phyloP scores from a whole-genome alignment of 1,140 invertebrate genomes.

The Wiebesia pumilae region DNA sequence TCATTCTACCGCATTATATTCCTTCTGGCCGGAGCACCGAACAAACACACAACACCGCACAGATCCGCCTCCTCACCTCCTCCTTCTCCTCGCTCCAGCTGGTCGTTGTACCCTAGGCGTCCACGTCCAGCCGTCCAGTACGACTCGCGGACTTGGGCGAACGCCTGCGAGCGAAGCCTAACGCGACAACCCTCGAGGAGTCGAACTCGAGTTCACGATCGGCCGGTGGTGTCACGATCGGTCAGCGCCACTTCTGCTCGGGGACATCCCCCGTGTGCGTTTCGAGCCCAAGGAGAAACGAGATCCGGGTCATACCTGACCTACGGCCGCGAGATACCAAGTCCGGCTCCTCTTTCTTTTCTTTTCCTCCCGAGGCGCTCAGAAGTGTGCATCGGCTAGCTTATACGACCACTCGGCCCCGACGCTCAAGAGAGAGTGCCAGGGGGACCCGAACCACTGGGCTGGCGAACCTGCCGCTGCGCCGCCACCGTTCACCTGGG shows the following conservation, averaged over 20 bases:
- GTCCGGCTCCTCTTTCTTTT: neutral
- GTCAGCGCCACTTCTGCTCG: neutral
- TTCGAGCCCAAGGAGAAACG: conserved; percentile 33
- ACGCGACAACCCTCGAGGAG: neutral
- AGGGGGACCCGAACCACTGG: conserved; percentile 20
- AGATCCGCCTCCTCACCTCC: neutral
- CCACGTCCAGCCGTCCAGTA: neutral
- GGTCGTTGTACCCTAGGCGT: neutral
- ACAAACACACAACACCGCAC: neutral
- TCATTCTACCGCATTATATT: conserved; percentile 70
- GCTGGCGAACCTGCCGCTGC: conserved; percentile 46
- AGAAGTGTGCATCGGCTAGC: no score
- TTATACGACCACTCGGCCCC: neutral
- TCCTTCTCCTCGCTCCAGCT: neutral
- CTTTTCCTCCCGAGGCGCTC: neutral
- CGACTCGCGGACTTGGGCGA: neutral
- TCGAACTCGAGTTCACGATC: neutral
- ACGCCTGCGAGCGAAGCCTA: neutral
- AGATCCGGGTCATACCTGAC: conserved; percentile 45
- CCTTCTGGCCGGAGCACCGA: neutral
- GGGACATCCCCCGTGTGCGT: neutral
- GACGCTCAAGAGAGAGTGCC: conserved; percentile 49
- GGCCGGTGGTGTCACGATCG: neutral
- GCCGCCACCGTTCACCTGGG: conserved; percentile 48
- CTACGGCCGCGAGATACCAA: neutral